phyloP scores from a whole-genome alignment of 2,888 invertebrate species.

The Prenolepis imparis region DNA sequence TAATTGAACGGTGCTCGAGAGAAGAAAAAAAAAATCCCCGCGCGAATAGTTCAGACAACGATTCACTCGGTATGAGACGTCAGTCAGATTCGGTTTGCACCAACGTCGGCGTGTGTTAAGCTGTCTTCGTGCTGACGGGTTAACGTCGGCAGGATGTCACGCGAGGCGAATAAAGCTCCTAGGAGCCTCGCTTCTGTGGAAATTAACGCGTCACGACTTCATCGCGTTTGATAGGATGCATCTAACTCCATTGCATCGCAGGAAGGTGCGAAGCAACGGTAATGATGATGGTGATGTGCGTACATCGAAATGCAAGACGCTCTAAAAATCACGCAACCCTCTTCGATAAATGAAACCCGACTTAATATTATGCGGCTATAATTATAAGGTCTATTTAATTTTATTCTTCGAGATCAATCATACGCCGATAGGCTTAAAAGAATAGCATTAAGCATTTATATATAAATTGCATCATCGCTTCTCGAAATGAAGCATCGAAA shows the following conservation, averaged over 20 bases:
- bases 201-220: slow-evolving; percentile 83
- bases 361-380: neutral
- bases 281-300: slow-evolving; percentile 24
- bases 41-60: slow-evolving; percentile 55
- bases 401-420: neutral
- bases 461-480: neutral
- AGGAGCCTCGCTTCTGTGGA: slow-evolving; percentile 69
- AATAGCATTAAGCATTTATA: neutral
- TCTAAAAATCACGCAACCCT: slow-evolving; percentile 34
- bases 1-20: slow-evolving; percentile 18
- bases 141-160: slow-evolving; percentile 79
- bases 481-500: neutral
- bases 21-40: neutral
- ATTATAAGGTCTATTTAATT: neutral
- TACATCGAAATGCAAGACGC: slow-evolving; percentile 14
- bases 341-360: slow-evolving; percentile 1
- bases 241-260: slow-evolving; percentile 62
- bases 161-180: slow-evolving; percentile 75
- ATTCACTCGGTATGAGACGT: slow-evolving; percentile 56
- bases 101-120: slow-evolving; percentile 72
- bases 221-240: slow-evolving; percentile 75
- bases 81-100: slow-evolving; percentile 47
- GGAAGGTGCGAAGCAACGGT: slow-evolving; percentile 35
- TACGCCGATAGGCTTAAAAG: neutral
- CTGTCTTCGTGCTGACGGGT: slow-evolving; percentile 71